Evolutionary conservation across 2,797 vertebrate genomes (phyloP), one percentile per base, ranked within the genome.

Genomic region (Gallinago nigripennis): DNA sequence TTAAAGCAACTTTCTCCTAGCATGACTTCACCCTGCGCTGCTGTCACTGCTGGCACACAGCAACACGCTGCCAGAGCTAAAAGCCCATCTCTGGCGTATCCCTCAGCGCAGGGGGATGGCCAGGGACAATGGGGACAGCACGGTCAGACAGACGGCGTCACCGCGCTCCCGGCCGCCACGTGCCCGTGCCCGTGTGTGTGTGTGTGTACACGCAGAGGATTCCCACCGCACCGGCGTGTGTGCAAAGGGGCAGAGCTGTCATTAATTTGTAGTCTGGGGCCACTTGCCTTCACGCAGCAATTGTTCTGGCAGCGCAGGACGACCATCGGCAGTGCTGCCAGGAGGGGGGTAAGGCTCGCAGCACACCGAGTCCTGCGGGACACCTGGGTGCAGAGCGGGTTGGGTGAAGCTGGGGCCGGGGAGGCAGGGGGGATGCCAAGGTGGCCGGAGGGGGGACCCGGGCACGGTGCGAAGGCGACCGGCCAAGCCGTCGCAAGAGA

Each of bases 251-350:
- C 51, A 81, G 66, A 8, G 45, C 58, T 81, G 43, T 83, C 61
- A 86, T 95, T 94, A 58, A 85, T 96, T 94, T 95, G 82, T 35
- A 58, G 93, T 57, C 90, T 27, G 83, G 50, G 88, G 96, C 80
- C 3, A 1, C 71, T 94, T 54, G 41, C 86, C 90, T 96, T 84
- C 93, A 65, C 4, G 5, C 92, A 79, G 94, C 71, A 21, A 89
- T 95, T 65, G 70, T 13, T 71, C 90, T 91, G 95, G 94, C 94
- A 94, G 76, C 2, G 18, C 84, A 72, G 70, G 69, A 31, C 64
- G 60, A 2, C 35, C 71, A 56, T 19, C 2, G 1, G 75, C 58
- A 1, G 7, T 33, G 58, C 75, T 90, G 92, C 95, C 86, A 51
- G 95, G 80, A 83, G 90, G 88, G 86, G 94, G 95, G 91, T 11